phyloP scores from a whole-genome alignment of 2,113 vertebrate genomes.

The Limanda limanda region DNA sequence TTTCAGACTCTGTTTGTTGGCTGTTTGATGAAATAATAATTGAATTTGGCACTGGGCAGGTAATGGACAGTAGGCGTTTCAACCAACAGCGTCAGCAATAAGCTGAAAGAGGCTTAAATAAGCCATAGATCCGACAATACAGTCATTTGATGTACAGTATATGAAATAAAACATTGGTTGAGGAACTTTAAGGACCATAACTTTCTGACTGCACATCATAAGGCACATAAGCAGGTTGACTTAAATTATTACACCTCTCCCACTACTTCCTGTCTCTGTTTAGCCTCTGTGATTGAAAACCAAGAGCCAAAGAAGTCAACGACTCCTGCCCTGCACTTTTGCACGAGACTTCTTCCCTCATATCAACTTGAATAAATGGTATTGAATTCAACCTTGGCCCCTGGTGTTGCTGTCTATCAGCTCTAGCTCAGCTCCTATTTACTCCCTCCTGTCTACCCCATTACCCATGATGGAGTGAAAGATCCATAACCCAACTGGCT shows the following conservation, averaged over 20 bases:
- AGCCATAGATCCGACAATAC: not conserved
- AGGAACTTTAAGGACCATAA: constrained; percentile 11
- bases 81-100: not conserved
- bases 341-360: constrained; percentile 56
- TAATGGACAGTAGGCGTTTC: no score
- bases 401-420: constrained; percentile 52
- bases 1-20: no score
- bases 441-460: constrained; percentile 57
- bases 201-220: constrained; percentile 24
- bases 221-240: constrained; percentile 8
- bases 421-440: constrained; percentile 47
- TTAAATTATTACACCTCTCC: constrained; percentile 26
- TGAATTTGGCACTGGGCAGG: no score
- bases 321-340: constrained; percentile 53
- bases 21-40: no score
- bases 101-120: not conserved
- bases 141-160: constrained; percentile 3
- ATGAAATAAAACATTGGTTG: constrained; percentile 11
- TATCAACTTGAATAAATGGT: constrained; percentile 65
- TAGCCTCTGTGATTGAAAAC: constrained; percentile 53
- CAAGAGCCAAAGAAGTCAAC: constrained; percentile 35
- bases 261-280: constrained; percentile 9
- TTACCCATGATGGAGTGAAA: constrained; percentile 68
- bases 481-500: constrained; percentile 58
- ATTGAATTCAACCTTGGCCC: constrained; percentile 60